phyloP scores from a whole-genome alignment of 2,113 vertebrate genomes.

The Thomomys bottae region DNA sequence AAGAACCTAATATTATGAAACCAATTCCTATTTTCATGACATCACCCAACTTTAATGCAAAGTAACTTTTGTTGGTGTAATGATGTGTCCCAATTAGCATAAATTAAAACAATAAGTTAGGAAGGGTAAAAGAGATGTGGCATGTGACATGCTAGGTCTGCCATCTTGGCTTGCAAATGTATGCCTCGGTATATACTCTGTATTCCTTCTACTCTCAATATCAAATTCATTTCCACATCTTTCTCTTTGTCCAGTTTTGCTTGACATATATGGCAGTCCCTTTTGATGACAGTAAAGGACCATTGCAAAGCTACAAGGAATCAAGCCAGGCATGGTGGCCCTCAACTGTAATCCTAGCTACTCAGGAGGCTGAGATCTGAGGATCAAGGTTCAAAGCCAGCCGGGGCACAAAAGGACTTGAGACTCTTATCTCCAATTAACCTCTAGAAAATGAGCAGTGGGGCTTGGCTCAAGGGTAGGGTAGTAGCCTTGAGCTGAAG shows the following conservation, averaged over 20 bases:
- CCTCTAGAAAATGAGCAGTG: too few species aligned
- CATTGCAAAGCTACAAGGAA: fast-evolving
- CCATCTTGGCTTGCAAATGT: background rate
- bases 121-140: background rate
- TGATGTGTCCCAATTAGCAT: background rate
- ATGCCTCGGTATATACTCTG: background rate
- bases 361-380: too few species aligned
- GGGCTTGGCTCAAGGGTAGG: too few species aligned
- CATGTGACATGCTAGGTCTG: fast-evolving
- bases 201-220: background rate
- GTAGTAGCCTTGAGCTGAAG: too few species aligned
- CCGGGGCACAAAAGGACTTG: too few species aligned
- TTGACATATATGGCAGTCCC: background rate
- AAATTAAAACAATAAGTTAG: background rate
- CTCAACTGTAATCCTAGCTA: too few species aligned
- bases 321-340: too few species aligned
- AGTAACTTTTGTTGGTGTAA: slow-evolving; percentile 3
- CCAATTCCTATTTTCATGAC: background rate
- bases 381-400: too few species aligned
- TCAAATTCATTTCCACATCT: fast-evolving
- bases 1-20: background rate
- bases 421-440: too few species aligned
- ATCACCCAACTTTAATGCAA: background rate
- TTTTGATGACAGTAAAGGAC: background rate
- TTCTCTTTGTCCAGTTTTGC: background rate